Evolutionary conservation across 2,113 vertebrate species (phyloP).

Genomic region (Chlorodrepanis virens): DNA sequence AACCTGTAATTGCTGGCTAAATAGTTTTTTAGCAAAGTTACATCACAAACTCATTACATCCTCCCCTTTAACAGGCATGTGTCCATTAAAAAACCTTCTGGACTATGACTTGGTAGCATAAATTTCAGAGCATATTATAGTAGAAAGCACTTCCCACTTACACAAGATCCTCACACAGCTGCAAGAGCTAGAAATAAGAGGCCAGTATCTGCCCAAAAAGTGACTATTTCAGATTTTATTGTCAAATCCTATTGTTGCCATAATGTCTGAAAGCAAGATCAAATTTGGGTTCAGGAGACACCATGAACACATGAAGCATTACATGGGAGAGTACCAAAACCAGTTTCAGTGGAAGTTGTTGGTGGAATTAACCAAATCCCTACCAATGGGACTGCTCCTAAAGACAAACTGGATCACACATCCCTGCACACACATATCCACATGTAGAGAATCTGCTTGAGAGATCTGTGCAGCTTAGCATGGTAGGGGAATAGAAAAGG

Average conservation of each 20-base stretch:
- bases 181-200: not conserved
- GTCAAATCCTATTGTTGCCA: not conserved
- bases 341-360: not conserved
- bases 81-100: not conserved
- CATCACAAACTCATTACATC: not conserved
- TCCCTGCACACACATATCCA: not conserved
- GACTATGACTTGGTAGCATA: not conserved
- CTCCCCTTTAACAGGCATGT: rapidly evolving
- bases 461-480: not conserved
- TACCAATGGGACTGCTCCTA: not conserved
- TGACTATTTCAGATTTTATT: not conserved
- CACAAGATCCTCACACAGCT: not conserved
- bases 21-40: not conserved
- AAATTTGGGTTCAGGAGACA: not conserved
- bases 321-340: not conserved
- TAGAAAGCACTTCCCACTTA: not conserved
- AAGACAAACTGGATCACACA: not conserved
- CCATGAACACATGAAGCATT: not conserved
- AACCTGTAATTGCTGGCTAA: not conserved
- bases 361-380: not conserved
- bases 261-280: not conserved
- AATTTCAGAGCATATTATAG: not conserved
- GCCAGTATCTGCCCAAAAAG: not conserved
- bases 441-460: not conserved
- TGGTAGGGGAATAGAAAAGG: not conserved